Evolutionary conservation across 2,113 vertebrate genomes (phyloP).

Genomic region (Campylomormyrus numenius): DNA sequence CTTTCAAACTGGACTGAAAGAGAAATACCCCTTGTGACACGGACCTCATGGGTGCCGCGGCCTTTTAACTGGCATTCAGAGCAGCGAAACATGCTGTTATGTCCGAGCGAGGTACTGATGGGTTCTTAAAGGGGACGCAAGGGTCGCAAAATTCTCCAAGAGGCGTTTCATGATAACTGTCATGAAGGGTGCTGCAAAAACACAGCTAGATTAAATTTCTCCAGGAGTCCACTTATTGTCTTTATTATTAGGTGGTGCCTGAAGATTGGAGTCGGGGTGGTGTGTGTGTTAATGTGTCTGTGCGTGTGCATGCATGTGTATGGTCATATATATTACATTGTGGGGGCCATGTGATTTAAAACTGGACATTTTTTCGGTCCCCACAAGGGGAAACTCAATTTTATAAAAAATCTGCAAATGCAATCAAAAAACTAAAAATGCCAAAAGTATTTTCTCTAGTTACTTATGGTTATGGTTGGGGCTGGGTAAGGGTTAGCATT

Average conservation of each 20-base stretch:
- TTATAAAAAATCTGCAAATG: not conserved
- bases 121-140: not conserved
- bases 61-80: not conserved
- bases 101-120: not conserved
- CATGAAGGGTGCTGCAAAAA: not conserved
- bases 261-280: not conserved
- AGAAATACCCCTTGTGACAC: not conserved
- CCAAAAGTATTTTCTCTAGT: not conserved
- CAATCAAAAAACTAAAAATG: not conserved
- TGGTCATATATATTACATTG: not conserved
- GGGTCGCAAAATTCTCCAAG: not conserved
- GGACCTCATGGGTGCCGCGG: not conserved
- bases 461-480: not conserved
- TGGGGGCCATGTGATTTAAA: not conserved
- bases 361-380: not conserved
- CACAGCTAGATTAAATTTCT: not conserved
- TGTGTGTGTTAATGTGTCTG: not conserved
- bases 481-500: not conserved
- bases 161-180: not conserved
- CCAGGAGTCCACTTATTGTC: not conserved
- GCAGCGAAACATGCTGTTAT: not conserved
- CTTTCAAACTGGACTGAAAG: not conserved
- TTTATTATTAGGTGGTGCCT: not conserved
- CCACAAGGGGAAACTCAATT: not conserved
- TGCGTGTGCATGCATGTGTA: not conserved